Base-by-base conservation (phyloP, 2,797 vertebrate genomes). In the Perodicticus potto region DNA sequence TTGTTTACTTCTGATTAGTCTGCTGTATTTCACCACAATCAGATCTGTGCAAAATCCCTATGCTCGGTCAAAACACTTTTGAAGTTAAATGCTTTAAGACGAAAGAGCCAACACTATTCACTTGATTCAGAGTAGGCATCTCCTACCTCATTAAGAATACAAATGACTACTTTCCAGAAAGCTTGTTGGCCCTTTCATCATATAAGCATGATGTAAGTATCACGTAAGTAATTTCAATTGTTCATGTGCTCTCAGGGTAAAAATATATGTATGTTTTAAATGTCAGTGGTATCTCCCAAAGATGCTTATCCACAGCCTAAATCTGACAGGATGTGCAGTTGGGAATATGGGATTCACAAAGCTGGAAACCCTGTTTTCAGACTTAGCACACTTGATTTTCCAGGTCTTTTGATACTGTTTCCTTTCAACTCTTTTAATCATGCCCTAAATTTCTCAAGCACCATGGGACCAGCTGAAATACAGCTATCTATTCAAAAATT, bases 1-100 rank as follows among this genome's bases (percentile, higher is more conserved):
- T 3, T 19, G 23, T 40, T 82, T 86, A 98, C 98, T 98, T 98
- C 98, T 98, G 97, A 96, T 94, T 97, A 93, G 98, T 96, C 69
- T 98, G 97, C 29, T 98, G 98, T 98, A 98, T 99, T 98, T 98
- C 98, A 97, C 98, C 98, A 97, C 96, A 98, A 96, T 98, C 98
- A 63, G 98, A 99, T 94, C 98, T 99, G 82, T 90, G 84, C 83
- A 94, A 96, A 80, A 67, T 59, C 59, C 69, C 37, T 23, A 32
- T 40, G 32, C 13, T 86, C 84, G 0, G 34, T 20, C 69, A 94
- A 86, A n/a, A 88, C 61, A 49, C 25, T 32, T 96, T 81, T 69
- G 67, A 81, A 97, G 73, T 72, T 14, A 93, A 84, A 93, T 88
- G 8, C 49, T 34, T 27, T 12, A 45, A 96, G 72, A 77, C 22